Evolutionary conservation across 2,113 vertebrate species (phyloP).

Genomic region (Xenopus laevis): DNA sequence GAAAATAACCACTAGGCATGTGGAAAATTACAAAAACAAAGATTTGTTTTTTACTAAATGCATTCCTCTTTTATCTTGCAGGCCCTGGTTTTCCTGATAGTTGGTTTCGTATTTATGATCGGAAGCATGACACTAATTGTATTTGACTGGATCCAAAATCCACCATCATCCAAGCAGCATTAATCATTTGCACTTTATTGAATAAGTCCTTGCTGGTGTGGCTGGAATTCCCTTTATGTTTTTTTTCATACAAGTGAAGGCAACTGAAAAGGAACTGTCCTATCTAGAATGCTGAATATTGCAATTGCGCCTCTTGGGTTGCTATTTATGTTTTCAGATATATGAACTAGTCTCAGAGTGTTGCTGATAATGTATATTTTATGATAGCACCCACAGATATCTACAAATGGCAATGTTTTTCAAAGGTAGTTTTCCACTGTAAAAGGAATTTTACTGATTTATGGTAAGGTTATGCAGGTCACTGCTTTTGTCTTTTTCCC

Average conservation of each 20-base stretch:
- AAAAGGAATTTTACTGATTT: too few relatives aligned
- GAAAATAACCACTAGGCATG: too few relatives aligned
- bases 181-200: conserved; percentile 51
- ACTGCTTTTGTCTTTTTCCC: too few relatives aligned
- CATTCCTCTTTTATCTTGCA: conserved; percentile 53
- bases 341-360: too few relatives aligned
- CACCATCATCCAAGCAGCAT: conserved; percentile 69
- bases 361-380: too few relatives aligned
- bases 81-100: conserved; percentile 82
- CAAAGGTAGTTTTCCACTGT: too few relatives aligned
- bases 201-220: conserved; percentile 48
- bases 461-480: too few relatives aligned
- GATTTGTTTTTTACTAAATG: too few relatives aligned
- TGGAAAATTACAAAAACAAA: too few relatives aligned
- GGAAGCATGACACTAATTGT: conserved; percentile 90
- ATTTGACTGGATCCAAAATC: conserved; percentile 90
- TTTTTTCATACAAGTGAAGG: conserved; percentile 19
- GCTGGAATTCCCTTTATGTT: conserved; percentile 41
- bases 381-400: too few relatives aligned
- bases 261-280: conserved; percentile 42
- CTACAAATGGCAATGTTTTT: too few relatives aligned
- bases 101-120: conserved; percentile 89
- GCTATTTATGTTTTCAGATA: neutral
- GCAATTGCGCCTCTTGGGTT: neutral
- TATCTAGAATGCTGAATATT: neutral